A percentile compares a stretch with the other conserved stretches of the same genome.
phyloP scores from a whole-genome alignment of 2,888 invertebrate species.

The Netelia virgata region DNA sequence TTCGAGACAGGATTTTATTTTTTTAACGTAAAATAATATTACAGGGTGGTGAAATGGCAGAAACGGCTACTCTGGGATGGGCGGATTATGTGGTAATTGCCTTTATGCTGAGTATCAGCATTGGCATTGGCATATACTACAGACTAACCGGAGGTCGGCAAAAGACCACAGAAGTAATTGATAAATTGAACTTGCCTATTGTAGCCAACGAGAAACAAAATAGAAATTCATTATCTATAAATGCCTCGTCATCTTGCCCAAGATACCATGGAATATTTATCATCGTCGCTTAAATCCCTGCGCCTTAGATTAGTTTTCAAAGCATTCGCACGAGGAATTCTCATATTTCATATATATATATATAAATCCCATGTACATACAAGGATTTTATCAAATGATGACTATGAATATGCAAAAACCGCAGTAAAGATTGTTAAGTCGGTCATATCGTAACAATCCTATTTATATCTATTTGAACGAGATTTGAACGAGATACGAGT shows the following conservation, averaged over 20 bases:
- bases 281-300: neutral
- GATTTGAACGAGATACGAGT: no score
- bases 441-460: neutral
- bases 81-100: constrained; percentile 93
- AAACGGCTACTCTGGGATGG: constrained; percentile 85
- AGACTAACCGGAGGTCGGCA: constrained; percentile 94
- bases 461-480: neutral
- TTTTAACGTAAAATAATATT: neutral
- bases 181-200: constrained; percentile 30
- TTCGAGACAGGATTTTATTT: neutral
- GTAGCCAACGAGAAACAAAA: neutral
- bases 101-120: constrained; percentile 89
- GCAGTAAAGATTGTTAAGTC: neutral
- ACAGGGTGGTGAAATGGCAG: constrained; percentile 60
- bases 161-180: constrained; percentile 90
- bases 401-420: neutral
- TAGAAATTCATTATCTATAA: neutral
- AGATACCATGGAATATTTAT: constrained; percentile 3
- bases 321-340: neutral
- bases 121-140: constrained; percentile 93
- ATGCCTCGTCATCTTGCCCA: neutral
- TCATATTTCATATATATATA: neutral
- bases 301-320: neutral
- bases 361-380: neutral
- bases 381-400: neutral